Evolutionary conservation across 2,888 invertebrate species (phyloP).

Genomic region (Colletes collaris): DNA sequence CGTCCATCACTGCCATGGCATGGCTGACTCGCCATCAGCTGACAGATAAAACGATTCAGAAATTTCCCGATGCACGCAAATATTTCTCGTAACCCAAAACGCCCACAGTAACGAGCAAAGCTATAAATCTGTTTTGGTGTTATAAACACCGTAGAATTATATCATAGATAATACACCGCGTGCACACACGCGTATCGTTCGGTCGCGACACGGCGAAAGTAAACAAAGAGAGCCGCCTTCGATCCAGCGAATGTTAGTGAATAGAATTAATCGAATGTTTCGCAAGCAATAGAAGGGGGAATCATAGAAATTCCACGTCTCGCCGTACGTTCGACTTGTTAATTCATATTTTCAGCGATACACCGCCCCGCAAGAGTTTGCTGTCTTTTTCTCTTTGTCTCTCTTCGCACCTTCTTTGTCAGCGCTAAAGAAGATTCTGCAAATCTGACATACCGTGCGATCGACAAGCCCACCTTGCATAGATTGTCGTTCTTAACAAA

Average conservation of each 20-base stretch:
- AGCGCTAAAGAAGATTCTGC: neutral
- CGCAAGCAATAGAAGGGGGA: neutral
- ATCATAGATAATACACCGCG: neutral
- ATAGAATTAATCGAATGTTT: neutral
- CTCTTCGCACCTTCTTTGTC: neutral
- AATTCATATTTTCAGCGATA: neutral
- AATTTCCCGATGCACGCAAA: constrained; percentile 24
- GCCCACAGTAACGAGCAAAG: neutral
- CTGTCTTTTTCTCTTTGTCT: neutral
- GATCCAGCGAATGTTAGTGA: neutral
- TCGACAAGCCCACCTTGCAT: neutral
- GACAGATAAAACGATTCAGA: constrained; percentile 51
- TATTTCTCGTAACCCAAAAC: constrained; percentile 16
- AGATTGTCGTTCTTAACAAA: constrained; percentile 16
- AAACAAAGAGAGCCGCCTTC: constrained; percentile 43
- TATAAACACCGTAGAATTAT: neutral
- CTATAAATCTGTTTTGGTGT: neutral
- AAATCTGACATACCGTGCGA: constrained; percentile 7
- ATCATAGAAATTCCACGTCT: neutral
- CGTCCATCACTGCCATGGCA: neutral
- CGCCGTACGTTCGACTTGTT: neutral
- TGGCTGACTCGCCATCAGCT: constrained; percentile 58
- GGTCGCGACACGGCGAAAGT: constrained; percentile 18
- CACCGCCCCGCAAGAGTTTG: neutral
- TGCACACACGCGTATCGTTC: neutral